These are phyloP conservation scores for Sus cebifrons DNA, from an alignment of 2,797 vertebrate genomes.

Conservation along the genomic window DNA sequence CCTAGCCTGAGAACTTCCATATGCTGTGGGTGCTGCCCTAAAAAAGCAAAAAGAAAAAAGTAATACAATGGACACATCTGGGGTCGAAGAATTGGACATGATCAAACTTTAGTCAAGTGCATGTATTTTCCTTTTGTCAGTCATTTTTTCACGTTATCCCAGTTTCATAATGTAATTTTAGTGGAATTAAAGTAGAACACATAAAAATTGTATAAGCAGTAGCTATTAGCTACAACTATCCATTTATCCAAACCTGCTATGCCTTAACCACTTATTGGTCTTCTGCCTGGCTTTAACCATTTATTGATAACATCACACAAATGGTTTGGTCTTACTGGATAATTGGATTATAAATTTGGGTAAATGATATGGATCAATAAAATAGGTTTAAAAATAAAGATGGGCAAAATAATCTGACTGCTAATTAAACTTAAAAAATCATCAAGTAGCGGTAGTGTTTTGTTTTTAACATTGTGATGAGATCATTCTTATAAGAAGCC, in stretches of 20 bases:
- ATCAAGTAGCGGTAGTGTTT: neutral
- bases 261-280: no score
- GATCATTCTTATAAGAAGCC: neutral
- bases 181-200: neutral
- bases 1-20: no score
- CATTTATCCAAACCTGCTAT: neutral
- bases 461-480: neutral
- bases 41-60: no score
- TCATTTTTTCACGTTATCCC: neutral
- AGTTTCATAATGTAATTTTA: slow-evolving; percentile 22
- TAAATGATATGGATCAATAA: slow-evolving; percentile 1
- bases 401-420: neutral
- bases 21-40: no score
- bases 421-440: slow-evolving; percentile 10
- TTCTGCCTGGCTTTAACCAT: neutral
- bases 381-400: neutral
- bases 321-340: neutral
- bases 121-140: slow-evolving; percentile 44
- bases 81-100: neutral
- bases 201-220: slow-evolving; percentile 13
- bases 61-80: neutral
- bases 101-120: neutral
- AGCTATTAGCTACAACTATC: neutral
- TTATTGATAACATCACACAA: neutral
- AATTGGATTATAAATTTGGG: slow-evolving; percentile 25